These are phyloP conservation scores for Tragelaphus strepsiceros DNA, from an alignment of 2,113 vertebrate genomes.

Conservation along the genomic window DNA sequence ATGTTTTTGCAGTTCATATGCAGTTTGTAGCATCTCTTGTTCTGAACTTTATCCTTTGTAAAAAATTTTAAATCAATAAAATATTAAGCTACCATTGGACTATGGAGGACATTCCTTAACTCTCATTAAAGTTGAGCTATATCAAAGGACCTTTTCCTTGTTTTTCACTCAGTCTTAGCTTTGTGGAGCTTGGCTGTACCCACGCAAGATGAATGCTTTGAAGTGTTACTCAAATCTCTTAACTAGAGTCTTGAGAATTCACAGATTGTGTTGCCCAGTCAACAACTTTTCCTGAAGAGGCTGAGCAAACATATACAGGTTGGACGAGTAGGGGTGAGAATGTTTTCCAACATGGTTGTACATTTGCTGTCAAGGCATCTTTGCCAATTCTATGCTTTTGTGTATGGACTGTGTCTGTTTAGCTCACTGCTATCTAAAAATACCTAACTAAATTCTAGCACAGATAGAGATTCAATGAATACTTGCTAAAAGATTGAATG, in stretches of 20 bases:
- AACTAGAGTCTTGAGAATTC: not conserved
- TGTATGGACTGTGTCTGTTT: not conserved
- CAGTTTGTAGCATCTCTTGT: not conserved
- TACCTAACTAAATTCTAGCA: not conserved
- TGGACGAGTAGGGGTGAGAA: not conserved
- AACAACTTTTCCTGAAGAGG: not conserved
- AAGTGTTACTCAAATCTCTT: not conserved
- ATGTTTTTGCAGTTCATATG: not conserved
- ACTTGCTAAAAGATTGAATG: not conserved
- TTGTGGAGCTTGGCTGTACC: not conserved
- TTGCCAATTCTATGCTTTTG: not conserved
- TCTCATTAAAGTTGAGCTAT: not conserved
- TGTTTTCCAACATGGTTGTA: fast-evolving
- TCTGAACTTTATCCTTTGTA: not conserved
- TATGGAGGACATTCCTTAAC: not conserved
- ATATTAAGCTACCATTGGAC: not conserved
- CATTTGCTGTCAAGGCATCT: not conserved
- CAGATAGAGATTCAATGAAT: not conserved
- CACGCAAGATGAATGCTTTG: not conserved
- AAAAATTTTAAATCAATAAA: not conserved
- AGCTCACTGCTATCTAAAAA: not conserved
- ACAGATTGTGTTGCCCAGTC: not conserved
- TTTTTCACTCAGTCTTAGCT: not conserved
- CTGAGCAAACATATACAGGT: not conserved
- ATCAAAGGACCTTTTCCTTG: not conserved